Conservation (phyloP, 2,113 vertebrate genomes). For the Gavialis gangeticus region DNA sequence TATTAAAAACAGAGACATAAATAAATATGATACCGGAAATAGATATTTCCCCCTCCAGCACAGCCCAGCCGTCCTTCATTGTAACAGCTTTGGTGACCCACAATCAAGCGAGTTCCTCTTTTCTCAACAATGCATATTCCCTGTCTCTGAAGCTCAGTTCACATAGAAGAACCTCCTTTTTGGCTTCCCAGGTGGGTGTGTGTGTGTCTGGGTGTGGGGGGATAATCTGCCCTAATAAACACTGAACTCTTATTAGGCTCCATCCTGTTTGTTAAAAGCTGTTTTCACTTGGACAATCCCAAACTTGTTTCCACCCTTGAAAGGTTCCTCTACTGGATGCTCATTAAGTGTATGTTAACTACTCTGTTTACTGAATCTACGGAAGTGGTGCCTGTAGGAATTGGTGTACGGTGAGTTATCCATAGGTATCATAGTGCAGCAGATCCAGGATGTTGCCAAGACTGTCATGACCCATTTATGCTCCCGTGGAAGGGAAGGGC, state of each 20-base stretch:
- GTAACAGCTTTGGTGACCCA: neutral
- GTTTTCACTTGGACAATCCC: conserved; percentile 64
- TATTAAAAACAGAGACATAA: conserved; percentile 26
- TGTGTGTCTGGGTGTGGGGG: neutral
- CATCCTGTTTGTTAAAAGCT: conserved; percentile 73
- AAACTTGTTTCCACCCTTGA: conserved; percentile 68
- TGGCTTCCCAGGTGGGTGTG: conserved; percentile 15
- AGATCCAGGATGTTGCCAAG: neutral
- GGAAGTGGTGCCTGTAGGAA: conserved; percentile 52
- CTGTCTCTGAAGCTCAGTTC: conserved; percentile 18
- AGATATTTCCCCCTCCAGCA: neutral
- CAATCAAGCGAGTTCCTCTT: neutral
- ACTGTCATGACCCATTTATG: neutral
- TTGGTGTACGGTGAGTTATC: conserved; percentile 60
- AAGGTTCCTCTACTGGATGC: conserved; percentile 67
- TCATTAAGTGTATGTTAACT: conserved; percentile 57
- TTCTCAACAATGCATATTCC: neutral
- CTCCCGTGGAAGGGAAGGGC: neutral
- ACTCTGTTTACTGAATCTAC: conserved; percentile 58
- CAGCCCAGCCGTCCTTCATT: neutral
- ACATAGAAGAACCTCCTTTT: conserved; percentile 39
- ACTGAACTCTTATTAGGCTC: conserved; percentile 69
- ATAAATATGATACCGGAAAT: neutral
- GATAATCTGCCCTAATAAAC: conserved; percentile 56
- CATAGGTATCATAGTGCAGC: neutral